These are phyloP conservation scores for Eulemur mongoz DNA, from an alignment of 2,797 vertebrate species.

Conservation along the genomic window DNA sequence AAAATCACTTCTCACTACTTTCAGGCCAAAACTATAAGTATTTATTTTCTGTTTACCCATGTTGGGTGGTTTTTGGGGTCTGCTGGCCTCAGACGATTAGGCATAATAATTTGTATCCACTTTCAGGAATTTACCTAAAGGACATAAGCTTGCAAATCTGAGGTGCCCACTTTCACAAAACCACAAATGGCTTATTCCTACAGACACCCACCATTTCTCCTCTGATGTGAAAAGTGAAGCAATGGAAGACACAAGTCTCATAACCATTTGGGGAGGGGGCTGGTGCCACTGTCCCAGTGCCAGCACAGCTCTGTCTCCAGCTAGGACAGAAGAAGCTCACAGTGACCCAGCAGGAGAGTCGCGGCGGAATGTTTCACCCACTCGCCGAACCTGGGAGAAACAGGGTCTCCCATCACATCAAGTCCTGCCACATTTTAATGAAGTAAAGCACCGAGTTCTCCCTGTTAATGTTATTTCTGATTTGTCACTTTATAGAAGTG, in stretches of 20 bases:
- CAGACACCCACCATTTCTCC: not conserved
- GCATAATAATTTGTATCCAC: not conserved
- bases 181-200: not conserved
- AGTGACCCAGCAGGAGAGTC: not conserved
- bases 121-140: not conserved
- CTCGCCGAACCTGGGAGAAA: not conserved
- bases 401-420: not conserved
- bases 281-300: not conserved
- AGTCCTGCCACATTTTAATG: not conserved
- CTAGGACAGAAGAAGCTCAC: not conserved
- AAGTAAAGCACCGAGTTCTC: not conserved
- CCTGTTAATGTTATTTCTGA: not conserved
- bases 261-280: not conserved
- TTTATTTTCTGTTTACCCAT: not conserved
- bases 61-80: not conserved
- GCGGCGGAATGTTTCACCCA: not conserved
- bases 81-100: not conserved
- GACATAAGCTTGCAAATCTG: not conserved
- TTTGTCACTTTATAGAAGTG: not conserved
- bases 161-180: not conserved
- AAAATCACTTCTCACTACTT: constrained; percentile 5
- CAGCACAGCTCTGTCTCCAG: not conserved
- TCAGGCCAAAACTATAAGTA: not conserved
- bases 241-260: not conserved
- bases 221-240: not conserved